Conservation (phyloP, 2,113 vertebrate species). For the Excalfactoria chinensis region DNA sequence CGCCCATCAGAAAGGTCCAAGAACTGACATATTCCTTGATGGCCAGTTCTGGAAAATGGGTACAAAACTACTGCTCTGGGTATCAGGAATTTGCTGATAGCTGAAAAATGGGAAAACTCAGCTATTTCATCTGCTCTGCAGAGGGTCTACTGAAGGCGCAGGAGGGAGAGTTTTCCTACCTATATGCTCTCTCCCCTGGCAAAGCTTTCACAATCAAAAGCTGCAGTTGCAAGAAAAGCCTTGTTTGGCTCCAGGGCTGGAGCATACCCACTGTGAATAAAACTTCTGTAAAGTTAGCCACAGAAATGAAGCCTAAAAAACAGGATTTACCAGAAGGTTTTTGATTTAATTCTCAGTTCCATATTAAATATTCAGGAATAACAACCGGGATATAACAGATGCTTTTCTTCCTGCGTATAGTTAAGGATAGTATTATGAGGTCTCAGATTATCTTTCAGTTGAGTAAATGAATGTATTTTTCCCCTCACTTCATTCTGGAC, state of each 20-base stretch:
- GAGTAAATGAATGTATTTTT: not conserved
- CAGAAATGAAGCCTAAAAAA: constrained; percentile 2
- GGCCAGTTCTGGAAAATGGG: not conserved
- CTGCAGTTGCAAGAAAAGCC: not conserved
- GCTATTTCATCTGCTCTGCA: not conserved
- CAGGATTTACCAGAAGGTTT: not conserved
- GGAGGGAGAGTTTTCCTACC: not conserved
- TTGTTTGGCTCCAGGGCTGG: constrained; percentile 26
- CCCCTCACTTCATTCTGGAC: not conserved
- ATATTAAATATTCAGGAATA: constrained; percentile 12
- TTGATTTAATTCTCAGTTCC: not conserved
- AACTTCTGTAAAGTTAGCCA: not conserved
- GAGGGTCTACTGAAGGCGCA: not conserved
- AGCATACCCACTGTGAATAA: not conserved
- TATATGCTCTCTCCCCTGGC: not conserved
- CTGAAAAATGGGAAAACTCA: not conserved
- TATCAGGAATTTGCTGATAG: not conserved
- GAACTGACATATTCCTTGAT: not conserved
- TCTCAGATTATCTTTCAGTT: not conserved
- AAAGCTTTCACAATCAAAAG: constrained; percentile 27
- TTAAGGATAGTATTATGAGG: not conserved
- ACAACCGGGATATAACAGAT: not conserved
- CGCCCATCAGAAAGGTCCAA: not conserved
- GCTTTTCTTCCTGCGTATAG: not conserved
- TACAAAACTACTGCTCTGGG: not conserved